Base-by-base conservation (phyloP, 2,113 vertebrate species). In the Tragelaphus scriptus region DNA sequence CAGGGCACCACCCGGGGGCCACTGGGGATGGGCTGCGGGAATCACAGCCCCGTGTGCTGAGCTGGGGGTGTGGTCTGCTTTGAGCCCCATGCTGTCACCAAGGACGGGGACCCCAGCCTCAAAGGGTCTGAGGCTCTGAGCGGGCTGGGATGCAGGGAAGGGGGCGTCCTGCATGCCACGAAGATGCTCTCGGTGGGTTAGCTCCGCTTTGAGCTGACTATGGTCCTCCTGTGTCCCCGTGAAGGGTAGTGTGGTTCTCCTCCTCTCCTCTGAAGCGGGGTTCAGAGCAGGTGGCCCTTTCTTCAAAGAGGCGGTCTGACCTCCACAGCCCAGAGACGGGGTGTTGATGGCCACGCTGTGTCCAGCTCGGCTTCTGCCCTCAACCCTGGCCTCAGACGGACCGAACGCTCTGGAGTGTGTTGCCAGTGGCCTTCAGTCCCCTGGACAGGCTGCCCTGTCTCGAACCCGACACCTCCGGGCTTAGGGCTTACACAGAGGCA, bases 91-190 rank as follows among this genome's bases (percentile, higher is more conserved):
- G 40, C 44, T 40, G 16, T 61, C 61, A 59, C 63, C 1, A 25
- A 5, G 30, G 44, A 25, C 21, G 3, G 19, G 23, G 32, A 9
- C 28, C 32, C 7, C 32, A 58, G 58, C 26, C 14, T 28, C 14
- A 3, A 0, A 0, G 32, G 23, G 30, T 59, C 16, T 32, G 28
- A 25, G 16, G 68, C 12, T 51, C 49, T 32, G 0, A 19, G n/a
- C 28, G 5, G 32, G 40, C 11, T 16, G 16, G 49, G 68, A 56
- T 16, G 55, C 6, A 47, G 47, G 63, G 26, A 3, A 5, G 16
- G n/a, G 47, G 36, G 30, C 0, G 1, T 71, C 21, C 32, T 91
- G 21, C 68, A 1, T 0, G 21, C 51, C 5, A 36, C 4, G 3
- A n/a, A 36, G 14, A 13, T 23, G 51, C 36, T 63, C 23, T 32